phyloP scores from a whole-genome alignment of 1,140 invertebrate species.

The Centruroides vittatus region DNA sequence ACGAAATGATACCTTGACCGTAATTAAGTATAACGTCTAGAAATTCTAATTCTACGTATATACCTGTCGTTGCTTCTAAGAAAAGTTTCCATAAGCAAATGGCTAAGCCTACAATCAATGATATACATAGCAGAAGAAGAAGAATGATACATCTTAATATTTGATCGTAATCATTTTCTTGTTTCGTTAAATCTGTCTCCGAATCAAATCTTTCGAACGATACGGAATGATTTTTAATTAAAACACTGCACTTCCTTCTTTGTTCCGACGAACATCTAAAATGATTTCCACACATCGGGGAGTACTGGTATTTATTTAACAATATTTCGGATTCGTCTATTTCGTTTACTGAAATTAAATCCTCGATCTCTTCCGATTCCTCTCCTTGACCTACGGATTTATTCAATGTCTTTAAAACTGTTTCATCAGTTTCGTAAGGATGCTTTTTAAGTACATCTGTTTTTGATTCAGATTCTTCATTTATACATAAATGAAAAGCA shows the following conservation, averaged over 20 bases:
- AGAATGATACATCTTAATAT: conserved; percentile 65
- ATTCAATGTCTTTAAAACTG: no score
- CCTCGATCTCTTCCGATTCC: no score
- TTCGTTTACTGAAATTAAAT: no score
- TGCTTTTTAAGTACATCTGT: no score
- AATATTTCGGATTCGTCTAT: no score
- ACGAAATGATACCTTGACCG: conserved; percentile 70
- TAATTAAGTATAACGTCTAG: conserved; percentile 75
- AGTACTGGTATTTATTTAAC: no score
- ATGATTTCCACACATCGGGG: no score
- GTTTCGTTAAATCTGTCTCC: neutral
- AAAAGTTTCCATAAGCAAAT: conserved; percentile 73
- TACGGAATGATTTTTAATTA: neutral
- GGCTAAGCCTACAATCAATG: conserved; percentile 77
- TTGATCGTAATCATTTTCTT: conserved; percentile 36
- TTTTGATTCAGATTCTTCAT: no score
- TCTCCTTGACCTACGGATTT: no score
- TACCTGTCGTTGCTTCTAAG: conserved; percentile 66
- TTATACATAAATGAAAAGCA: no score
- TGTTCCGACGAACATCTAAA: conserved; percentile 26
- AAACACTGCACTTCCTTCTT: conserved; percentile 1
- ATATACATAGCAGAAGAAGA: conserved; percentile 59
- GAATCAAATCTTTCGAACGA: conserved; percentile 13
- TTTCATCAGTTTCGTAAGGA: no score
- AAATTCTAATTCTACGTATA: conserved; percentile 81